These are phyloP conservation scores for Loxodonta africana DNA, from an alignment of 2,113 vertebrate genomes.

Conservation along the genomic window DNA sequence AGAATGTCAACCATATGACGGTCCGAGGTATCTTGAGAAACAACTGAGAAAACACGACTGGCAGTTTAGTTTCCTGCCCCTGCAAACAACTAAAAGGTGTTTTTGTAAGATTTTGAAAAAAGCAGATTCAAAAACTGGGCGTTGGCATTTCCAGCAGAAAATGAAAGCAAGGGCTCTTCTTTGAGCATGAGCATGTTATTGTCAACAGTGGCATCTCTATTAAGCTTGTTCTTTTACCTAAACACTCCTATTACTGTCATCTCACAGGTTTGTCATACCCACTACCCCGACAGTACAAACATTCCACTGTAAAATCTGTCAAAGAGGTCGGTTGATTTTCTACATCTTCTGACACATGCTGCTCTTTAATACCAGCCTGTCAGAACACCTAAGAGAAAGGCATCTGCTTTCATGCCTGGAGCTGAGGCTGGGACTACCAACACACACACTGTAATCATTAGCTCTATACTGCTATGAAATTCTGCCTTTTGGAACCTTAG, in stretches of 20 bases:
- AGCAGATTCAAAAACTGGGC: constrained; percentile 29
- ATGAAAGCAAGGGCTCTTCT: constrained; percentile 68
- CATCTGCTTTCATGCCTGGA: constrained; percentile 59
- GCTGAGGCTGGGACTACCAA: constrained; percentile 73
- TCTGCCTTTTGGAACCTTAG: constrained; percentile 69
- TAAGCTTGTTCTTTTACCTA: constrained; percentile 85
- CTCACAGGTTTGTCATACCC: constrained; percentile 83
- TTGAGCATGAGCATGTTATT: constrained; percentile 82
- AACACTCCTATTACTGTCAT: constrained; percentile 87
- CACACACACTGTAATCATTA: constrained; percentile 72
- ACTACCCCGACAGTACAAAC: constrained; percentile 83
- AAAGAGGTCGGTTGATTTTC: constrained; percentile 83
- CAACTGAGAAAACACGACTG: constrained; percentile 47
- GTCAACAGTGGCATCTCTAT: constrained; percentile 86
- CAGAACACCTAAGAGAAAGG: constrained; percentile 85
- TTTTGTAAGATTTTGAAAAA: constrained; percentile 64
- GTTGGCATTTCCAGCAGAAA: constrained; percentile 68
- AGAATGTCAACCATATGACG: background rate
- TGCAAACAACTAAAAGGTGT: constrained; percentile 67
- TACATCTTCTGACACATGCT: constrained; percentile 85
- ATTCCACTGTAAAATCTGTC: constrained; percentile 85
- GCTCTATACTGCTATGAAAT: constrained; percentile 63
- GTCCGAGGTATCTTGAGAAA: constrained; percentile 35
- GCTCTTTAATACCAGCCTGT: constrained; percentile 88
- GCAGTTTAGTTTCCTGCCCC: constrained; percentile 23